Evolutionary conservation across 2,113 vertebrate species (phyloP).

Genomic region (Oxygymnocypris stewartii): DNA sequence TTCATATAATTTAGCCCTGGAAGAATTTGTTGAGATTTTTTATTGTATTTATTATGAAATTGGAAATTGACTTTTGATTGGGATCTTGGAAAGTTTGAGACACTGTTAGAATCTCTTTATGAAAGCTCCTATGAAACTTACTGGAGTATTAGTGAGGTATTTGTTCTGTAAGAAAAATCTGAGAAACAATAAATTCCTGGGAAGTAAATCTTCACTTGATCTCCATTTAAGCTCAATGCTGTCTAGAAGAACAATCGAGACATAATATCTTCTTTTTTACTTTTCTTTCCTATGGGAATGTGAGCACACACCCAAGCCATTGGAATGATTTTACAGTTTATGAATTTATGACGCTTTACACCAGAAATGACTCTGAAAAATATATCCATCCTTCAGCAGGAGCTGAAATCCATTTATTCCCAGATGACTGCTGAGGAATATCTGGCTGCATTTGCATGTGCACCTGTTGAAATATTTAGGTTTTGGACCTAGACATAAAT

Average conservation of each 20-base stretch:
- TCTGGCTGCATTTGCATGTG: neutral
- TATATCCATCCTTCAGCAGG: neutral
- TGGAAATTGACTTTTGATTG: neutral
- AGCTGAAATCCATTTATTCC: conserved; percentile 7
- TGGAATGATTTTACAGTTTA: neutral
- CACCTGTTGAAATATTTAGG: conserved; percentile 33
- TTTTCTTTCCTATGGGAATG: neutral
- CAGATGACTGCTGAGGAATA: neutral
- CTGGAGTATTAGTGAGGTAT: neutral
- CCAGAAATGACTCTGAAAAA: neutral
- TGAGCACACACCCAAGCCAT: neutral
- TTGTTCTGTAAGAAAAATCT: neutral
- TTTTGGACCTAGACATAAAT: conserved; percentile 14
- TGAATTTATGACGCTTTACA: neutral
- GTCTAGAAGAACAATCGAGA: neutral
- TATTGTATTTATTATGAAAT: no score
- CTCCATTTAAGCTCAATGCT: neutral
- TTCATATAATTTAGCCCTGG: neutral
- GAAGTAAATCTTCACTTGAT: neutral
- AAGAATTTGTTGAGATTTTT: no score
- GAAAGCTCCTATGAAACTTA: neutral
- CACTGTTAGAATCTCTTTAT: neutral
- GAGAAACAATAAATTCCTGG: neutral
- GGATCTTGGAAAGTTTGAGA: neutral
- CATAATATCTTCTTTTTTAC: neutral